Evolutionary conservation across 2,113 vertebrate species (phyloP).

Genomic region (Miniopterus natalensis): DNA sequence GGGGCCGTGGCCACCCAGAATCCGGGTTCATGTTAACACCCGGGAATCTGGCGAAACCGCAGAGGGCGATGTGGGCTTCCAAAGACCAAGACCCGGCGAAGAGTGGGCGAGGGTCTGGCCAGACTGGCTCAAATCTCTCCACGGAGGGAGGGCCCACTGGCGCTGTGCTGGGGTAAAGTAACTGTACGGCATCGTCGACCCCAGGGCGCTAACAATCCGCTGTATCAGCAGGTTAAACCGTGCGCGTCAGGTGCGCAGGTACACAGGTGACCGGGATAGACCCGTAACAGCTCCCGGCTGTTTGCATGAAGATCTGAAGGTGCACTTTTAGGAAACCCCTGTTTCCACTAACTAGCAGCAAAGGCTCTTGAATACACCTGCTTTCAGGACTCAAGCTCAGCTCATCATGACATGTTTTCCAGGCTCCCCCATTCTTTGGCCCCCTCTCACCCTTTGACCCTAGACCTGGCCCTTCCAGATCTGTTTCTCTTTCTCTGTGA

Average conservation of each 20-base stretch:
- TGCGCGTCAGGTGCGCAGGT: background rate
- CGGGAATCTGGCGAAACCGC: background rate
- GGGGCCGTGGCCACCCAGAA: background rate
- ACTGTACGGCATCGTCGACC: background rate
- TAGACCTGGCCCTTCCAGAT: background rate
- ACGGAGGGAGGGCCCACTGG: background rate
- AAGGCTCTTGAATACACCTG: background rate
- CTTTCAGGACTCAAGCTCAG: background rate
- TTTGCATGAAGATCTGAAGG: background rate
- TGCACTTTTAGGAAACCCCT: background rate
- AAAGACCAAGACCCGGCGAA: background rate
- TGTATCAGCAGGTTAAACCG: background rate
- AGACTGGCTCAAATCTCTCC: background rate
- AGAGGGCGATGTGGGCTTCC: background rate
- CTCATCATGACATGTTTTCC: background rate
- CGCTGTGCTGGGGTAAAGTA: background rate
- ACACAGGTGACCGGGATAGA: background rate
- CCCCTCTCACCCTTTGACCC: background rate
- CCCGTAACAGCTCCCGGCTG: background rate
- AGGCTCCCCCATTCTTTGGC: background rate
- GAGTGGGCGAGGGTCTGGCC: background rate
- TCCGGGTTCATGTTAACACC: background rate
- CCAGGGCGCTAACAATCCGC: background rate
- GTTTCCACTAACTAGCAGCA: background rate
- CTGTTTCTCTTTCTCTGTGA: background rate